phyloP scores from a whole-genome alignment of 2,888 invertebrate species.

The Drosophila anomalata region DNA sequence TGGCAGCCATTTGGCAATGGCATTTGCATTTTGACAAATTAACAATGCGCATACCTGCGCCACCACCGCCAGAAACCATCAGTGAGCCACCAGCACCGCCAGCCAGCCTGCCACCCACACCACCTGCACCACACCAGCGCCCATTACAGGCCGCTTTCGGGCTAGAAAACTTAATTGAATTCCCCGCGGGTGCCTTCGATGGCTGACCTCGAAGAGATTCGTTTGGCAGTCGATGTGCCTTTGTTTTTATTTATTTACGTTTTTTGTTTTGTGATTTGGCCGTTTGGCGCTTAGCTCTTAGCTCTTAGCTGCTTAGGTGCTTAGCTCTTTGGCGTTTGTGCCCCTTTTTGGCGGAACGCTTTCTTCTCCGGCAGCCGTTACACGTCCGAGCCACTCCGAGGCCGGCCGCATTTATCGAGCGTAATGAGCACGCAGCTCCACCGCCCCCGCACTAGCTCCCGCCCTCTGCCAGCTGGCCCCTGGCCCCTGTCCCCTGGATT shows the following conservation, averaged over 20 bases:
- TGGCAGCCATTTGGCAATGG: conserved; percentile 49
- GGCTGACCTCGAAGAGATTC: conserved; percentile 64
- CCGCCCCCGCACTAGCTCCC: neutral
- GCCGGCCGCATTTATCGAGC: conserved; percentile 60
- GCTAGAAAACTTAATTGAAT: conserved; percentile 57
- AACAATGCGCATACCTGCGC: conserved; percentile 27
- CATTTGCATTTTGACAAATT: conserved; percentile 41
- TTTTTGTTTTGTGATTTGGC: neutral
- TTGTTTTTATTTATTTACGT: conserved; percentile 12
- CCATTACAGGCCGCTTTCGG: conserved; percentile 12
- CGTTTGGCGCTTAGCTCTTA: conserved; percentile 4
- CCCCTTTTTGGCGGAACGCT: conserved; percentile 54
- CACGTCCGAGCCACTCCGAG: conserved; percentile 35
- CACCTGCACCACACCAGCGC: conserved; percentile 3
- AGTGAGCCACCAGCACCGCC: conserved; percentile 3
- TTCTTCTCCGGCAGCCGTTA: conserved; percentile 58
- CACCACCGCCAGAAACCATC: conserved; percentile 12
- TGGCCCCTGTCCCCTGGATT: conserved; percentile 1
- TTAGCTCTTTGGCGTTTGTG: neutral
- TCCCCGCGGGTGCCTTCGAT: conserved; percentile 25
- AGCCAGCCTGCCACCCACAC: conserved; percentile 10
- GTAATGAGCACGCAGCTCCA: conserved; percentile 46
- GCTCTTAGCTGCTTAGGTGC: neutral
- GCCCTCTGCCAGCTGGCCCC: neutral
- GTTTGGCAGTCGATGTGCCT: conserved; percentile 50